Base-by-base conservation (phyloP, 2,113 vertebrate species). In the Dolichallabes microphthalmus region DNA sequence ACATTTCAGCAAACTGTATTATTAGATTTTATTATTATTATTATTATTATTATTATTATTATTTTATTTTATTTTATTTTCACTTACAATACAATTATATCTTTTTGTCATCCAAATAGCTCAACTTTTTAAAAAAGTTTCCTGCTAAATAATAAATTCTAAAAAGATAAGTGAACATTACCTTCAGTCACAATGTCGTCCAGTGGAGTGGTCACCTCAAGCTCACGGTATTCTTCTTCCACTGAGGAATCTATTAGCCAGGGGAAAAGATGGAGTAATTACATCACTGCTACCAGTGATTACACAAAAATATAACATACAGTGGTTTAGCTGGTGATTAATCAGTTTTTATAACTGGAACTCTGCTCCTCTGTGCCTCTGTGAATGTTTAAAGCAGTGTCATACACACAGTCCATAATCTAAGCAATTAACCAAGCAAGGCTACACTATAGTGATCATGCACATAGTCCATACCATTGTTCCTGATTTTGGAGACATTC, bases 321-420 rank as follows among this genome's bases (percentile, higher is more conserved):
- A 13, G 71, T 30, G 61, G 39, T 63, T 30, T 71, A 61, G 68
- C 52, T 53, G 22, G 20, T 71, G 45, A 32, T 80, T 61, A 83
- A n/a, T n/a, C 82, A 30, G 83, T 32, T 75, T 86, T 85, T 85
- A 89, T 93, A 93, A 90, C 90, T 94, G 87, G 84, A 35, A 88
- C 80, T 82, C 90, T 92, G 85, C 91, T 92, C 91, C 84, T 76
- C 81, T 91, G 91, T 90, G 91, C 91, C 83, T 76, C 80, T 91
- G 91, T 89, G 91, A 75, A 87, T 84, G 92, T 89, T 91, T 87
- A 63, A 90, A 69, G 83, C 84, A 89, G 82, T 64, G 14, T 73
- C 35, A 82, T 45, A 39, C 14, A 71, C 76, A 71, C 80, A 53
- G 5, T 25, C 55, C 53, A 12, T 14, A 12, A 12, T 25, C 2